Evolutionary conservation across 1,140 invertebrate genomes (phyloP), one percentile per base, ranked within the genome.

Genomic region (Pectinophora gossypiella): DNA sequence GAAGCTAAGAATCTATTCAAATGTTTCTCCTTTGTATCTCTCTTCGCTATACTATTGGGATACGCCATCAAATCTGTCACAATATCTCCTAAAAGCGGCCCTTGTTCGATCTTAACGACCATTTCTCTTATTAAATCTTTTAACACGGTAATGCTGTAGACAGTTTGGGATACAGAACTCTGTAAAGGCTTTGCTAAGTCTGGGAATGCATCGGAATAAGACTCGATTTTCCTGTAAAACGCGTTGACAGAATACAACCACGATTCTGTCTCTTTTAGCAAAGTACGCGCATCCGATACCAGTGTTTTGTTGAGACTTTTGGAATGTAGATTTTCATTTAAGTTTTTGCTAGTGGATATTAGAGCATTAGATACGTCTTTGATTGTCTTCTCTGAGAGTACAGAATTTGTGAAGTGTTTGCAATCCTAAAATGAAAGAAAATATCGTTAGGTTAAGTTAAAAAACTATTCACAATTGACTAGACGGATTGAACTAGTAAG

Each of bases 181-280:
- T 93, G 73, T 12, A 94, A 68, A 1, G 92, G 92, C 35, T 90
- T 82, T 0, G 92, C 88, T 13, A 95, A 82, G 68, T 95, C 94
- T 0, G 93, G 92, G 69, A 93, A 94, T 12, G 87, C 89, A 5
- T 87, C 68, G 1, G 89, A 76, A 61, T 90, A 94, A n/a, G 59
- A 67, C 19, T 89, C 81, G 19, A 93, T 64, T 61, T 89, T 89
- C 19, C 88, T 84, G 32, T 90, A 87, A 61, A 93, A 93, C 16
- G 78, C 85, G 20, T 88, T 71, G 3, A 90, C 73, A 1, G 91
- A 92, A 55, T 88, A 82, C 21, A 89, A 68, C 91, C 91, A 93
- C 0, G 83, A 89, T 12, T 78, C 51, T 0, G 86, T 81, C 66
- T 91, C 87, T 53, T 82, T 85, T 2, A 89, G 60, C 9, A 82